Evolutionary conservation across 2,797 vertebrate genomes (phyloP), one percentile per base, ranked within the genome.

Genomic region (Onychomys arenicola): DNA sequence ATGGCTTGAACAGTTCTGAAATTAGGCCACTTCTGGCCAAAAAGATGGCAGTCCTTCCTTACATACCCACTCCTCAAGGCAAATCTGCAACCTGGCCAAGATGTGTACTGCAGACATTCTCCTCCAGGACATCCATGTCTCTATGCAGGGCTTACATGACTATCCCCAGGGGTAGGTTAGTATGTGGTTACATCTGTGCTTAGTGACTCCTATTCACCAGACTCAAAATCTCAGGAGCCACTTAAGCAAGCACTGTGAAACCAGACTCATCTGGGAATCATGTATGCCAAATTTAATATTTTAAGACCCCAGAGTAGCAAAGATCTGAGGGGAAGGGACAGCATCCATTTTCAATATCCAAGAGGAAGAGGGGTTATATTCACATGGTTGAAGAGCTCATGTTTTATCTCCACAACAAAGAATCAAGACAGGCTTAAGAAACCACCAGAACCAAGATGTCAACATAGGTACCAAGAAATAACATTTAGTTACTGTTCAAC

Each of bases 281-380:
- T 57, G n/a, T 63, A 96, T 40, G 40, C 80, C 46, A 90, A 93
- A 94, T 32, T 29, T 69, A 93, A 81, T 37, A 91, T 11, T 93
- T 59, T 37, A 91, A 77, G 23, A 89, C 34, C 13, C 92, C 86
- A 46, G 75, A 75, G 43, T 52, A 92, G 71, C 78, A 90, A 59
- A 65, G 77, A 63, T 17, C 23, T 95, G 14, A 59, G 37, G 86
- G 57, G 21, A n/a, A 90, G 40, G 69, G 43, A 61, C 90, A 81
- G 11, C 21, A 63, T 37, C 32, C 27, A 73, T 91, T 10, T 40
- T 93, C 55, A 76, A 52, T 37, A 87, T 4, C 25, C 73, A 96
- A 6, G 4, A n/a, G 29, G 21, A 91, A 91, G 29, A 81, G 46
- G 27, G 10, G 5, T 29, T 34, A 27, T 63, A 32, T 37, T 34